These are phyloP conservation scores for Zaprionus lineosus DNA, from an alignment of 2,888 invertebrate genomes.

Conservation along the genomic window DNA sequence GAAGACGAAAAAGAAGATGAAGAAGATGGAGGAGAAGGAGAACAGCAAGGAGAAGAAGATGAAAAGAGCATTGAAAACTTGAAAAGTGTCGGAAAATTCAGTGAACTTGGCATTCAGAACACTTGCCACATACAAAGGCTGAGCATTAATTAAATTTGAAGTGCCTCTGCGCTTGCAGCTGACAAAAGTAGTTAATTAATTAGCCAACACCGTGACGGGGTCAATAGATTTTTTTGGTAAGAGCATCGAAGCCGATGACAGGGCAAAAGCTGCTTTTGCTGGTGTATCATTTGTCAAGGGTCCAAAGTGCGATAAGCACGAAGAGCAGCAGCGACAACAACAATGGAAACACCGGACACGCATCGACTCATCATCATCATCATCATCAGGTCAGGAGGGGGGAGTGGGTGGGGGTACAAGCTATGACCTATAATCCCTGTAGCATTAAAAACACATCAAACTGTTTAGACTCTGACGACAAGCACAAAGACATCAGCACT, in stretches of 20 bases:
- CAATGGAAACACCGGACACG: no score
- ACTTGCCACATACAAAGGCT: constrained; percentile 32
- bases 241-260: constrained; percentile 17
- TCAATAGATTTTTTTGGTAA: constrained; percentile 44
- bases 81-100: background rate
- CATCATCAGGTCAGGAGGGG: constrained; percentile 9
- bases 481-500: constrained; percentile 42
- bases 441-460: constrained; percentile 68
- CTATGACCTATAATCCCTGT: constrained; percentile 46
- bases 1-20: no score
- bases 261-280: constrained; percentile 21
- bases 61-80: constrained; percentile 19
- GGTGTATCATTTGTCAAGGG: constrained; percentile 58
- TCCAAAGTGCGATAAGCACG: background rate
- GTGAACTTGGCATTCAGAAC: constrained; percentile 5
- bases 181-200: constrained; percentile 64
- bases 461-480: constrained; percentile 41
- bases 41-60: background rate
- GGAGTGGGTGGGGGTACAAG: no score
- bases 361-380: constrained; percentile 23
- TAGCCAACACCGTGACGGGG: constrained; percentile 48
- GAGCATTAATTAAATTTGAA: constrained; percentile 62
- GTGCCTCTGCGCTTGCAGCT: constrained; percentile 27
- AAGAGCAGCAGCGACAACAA: background rate
- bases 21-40: background rate